Conservation (phyloP, 2,113 vertebrate genomes). For the Cathartes aura region DNA sequence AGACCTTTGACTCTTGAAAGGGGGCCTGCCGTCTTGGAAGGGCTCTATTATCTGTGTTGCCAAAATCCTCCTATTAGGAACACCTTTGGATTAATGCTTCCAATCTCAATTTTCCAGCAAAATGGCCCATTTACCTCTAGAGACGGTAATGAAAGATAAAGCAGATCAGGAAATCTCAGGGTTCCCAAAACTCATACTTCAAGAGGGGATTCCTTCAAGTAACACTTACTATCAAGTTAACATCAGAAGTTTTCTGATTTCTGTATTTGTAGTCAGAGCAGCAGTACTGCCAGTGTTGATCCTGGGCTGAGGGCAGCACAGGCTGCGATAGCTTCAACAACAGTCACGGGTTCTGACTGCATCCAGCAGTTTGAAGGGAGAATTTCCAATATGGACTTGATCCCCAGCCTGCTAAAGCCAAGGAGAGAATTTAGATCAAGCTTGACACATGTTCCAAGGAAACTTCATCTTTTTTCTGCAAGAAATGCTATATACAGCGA, state of each 20-base stretch:
- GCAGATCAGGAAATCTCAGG: background rate
- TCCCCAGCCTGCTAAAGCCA: background rate
- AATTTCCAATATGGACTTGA: background rate
- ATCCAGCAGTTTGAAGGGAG: background rate
- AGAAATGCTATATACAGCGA: background rate
- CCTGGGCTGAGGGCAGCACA: background rate
- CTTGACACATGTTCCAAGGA: rapidly evolving
- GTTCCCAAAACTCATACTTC: background rate
- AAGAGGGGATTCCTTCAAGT: background rate
- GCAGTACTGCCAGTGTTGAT: background rate
- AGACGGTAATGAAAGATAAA: background rate
- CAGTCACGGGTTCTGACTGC: background rate
- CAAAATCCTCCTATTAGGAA: background rate
- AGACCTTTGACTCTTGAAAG: background rate
- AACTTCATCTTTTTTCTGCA: background rate
- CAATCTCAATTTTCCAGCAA: background rate
- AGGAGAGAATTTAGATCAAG: background rate
- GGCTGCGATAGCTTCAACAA: background rate
- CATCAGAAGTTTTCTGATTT: background rate
- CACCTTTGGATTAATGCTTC: background rate
- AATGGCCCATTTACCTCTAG: background rate
- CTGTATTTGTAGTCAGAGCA: background rate
- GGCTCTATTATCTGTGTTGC: background rate
- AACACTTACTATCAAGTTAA: background rate
- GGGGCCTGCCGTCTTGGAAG: background rate